Base-by-base conservation (phyloP, 2,888 invertebrate genomes). In the Euproctis similis region DNA sequence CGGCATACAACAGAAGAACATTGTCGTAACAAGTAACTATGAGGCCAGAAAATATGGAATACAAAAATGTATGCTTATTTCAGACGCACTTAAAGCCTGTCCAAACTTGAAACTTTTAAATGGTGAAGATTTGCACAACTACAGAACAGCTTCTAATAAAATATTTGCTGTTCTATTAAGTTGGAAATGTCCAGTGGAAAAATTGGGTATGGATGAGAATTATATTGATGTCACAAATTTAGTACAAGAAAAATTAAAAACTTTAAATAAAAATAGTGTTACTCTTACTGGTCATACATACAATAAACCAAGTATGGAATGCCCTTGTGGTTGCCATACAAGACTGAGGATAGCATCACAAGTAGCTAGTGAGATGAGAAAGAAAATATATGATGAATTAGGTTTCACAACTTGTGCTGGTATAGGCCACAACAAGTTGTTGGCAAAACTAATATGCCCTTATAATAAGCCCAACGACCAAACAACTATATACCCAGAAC, bases 11-110 rank as follows among this genome's bases (percentile, higher is more conserved):
- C 95, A 95, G 72, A 94, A 95, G 64, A 92, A 90, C 67, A 86
- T 92, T 34, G 89, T 95, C 5, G 93, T 95, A 23, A 95, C 95
- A 5, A 91, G 92, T 57, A 95, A 95, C 72, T 94, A 95, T 63
- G 76, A 90, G 39, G 95, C 95, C 4, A 84, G 95, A 40, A 87
- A 88, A 45, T 87, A 74, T 54, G 95, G 95, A 11, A 85, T 95
- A 27, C 86, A 87, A 42, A 95, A 95, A 68, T 89, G 92, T 48
- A 94, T 93, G 92, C 76, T 87, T 2, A 77, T 94, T 6, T 68
- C 87, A n/a, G 94, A 94, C 46, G 94, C 94, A 0, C 68, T 88
- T 43, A 86, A 87, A 48, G 61, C 89, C 25, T 95, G 95, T 60
- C 93, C 94, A 4, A 86, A 88, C 41, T 75, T 95, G 44, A 87